Conservation (phyloP, 2,888 invertebrate genomes). For the Graphium colonna region DNA sequence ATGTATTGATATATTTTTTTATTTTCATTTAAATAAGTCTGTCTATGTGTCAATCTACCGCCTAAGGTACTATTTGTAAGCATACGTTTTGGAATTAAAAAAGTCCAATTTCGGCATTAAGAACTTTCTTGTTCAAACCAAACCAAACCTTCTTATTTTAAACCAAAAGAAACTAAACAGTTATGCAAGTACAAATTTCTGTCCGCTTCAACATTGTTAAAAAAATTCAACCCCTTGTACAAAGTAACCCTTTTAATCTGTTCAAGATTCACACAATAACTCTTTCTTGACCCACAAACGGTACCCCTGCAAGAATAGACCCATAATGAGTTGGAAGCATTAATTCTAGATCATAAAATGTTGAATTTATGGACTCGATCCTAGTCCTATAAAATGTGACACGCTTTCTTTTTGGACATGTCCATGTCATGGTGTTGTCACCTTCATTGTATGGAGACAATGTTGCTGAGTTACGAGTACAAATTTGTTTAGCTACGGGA, state of each 20-base stretch:
- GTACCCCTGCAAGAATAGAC: slow-evolving; percentile 69
- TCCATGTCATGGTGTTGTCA: slow-evolving; percentile 32
- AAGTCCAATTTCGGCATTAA: no score
- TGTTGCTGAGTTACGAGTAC: slow-evolving; percentile 67
- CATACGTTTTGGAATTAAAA: no score
- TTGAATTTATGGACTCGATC: slow-evolving; percentile 61
- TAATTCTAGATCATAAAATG: slow-evolving; percentile 77
- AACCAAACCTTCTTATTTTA: no score
- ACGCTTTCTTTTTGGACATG: slow-evolving; percentile 58
- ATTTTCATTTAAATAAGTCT: not conserved
- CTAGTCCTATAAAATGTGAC: slow-evolving; percentile 74
- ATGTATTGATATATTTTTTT: not conserved
- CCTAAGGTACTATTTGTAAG: no score
- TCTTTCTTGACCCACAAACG: slow-evolving; percentile 76
- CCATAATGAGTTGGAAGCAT: slow-evolving; percentile 70
- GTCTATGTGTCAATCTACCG: no score
- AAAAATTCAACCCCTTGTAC: slow-evolving; percentile 35
- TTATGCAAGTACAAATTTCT: slow-evolving; percentile 1
- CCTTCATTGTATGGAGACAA: slow-evolving; percentile 52
- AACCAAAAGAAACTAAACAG: slow-evolving; percentile 13
- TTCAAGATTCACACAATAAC: slow-evolving; percentile 62
- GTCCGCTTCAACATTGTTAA: slow-evolving; percentile 28
- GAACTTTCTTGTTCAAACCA: no score
- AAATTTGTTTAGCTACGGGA: slow-evolving; percentile 52
- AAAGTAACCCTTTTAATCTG: slow-evolving; percentile 30